Evolutionary conservation across 2,888 invertebrate genomes (phyloP).

Genomic region (Sinodicranocentrus sp.): DNA sequence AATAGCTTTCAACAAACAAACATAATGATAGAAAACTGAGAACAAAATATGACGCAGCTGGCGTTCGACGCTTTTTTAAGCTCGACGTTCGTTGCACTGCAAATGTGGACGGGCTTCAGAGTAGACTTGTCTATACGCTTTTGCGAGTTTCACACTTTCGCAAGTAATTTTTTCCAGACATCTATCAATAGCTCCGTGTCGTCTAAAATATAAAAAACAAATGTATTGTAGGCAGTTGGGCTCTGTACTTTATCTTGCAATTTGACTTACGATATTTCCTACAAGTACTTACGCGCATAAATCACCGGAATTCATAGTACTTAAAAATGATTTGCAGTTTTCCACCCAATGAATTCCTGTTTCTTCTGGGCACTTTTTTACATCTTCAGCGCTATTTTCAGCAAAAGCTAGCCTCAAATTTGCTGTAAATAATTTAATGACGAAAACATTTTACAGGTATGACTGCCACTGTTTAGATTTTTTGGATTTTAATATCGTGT

Average conservation of each 20-base stretch:
- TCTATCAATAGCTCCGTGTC: constrained; percentile 41
- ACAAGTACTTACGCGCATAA: constrained; percentile 45
- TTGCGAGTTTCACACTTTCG: constrained; percentile 33
- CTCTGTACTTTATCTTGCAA: not conserved
- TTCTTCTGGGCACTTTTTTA: constrained; percentile 23
- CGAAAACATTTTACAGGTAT: not conserved
- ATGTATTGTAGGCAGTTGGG: not conserved
- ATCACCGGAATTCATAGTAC: constrained; percentile 26
- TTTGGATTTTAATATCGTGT: not conserved
- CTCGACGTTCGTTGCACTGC: constrained; percentile 39
- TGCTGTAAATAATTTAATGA: not conserved
- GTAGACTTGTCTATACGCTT: constrained; percentile 10
- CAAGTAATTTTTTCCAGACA: constrained; percentile 43
- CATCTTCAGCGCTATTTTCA: not conserved
- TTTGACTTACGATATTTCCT: not conserved
- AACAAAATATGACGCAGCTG: no score
- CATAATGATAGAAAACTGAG: no score
- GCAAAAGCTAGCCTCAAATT: constrained; percentile 9
- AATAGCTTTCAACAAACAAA: no score
- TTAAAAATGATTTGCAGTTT: constrained; percentile 19
- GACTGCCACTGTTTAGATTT: not conserved
- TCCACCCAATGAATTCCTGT: constrained; percentile 47
- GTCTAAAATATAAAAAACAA: constrained; percentile 14
- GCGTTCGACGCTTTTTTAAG: constrained; percentile 18
- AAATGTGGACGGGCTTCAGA: constrained; percentile 18